Evolutionary conservation across 2,888 invertebrate genomes (phyloP).

Genomic region (Troides helena): DNA sequence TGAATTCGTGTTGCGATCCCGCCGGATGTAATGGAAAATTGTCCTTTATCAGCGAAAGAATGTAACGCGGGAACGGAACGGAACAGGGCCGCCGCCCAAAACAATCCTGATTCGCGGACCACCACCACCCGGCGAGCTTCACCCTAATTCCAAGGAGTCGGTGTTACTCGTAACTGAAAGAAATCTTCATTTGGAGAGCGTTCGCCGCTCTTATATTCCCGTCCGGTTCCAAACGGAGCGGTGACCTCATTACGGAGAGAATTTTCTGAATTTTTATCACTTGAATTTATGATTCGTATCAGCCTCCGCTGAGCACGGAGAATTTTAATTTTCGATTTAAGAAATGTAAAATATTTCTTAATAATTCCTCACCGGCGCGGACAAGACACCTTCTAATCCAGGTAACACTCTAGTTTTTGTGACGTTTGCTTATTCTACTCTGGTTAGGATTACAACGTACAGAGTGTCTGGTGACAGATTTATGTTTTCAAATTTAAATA

Average conservation of each 20-base stretch:
- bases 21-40: constrained; percentile 33
- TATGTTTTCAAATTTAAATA: too few species aligned
- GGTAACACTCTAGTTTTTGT: background rate
- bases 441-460: too few species aligned
- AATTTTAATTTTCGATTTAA: constrained; percentile 16
- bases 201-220: constrained; percentile 22
- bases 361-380: background rate
- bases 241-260: constrained; percentile 23
- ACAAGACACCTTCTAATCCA: background rate
- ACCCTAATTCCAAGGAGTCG: constrained; percentile 8
- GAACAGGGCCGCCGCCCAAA: constrained; percentile 1
- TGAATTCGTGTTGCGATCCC: constrained; percentile 56
- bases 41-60: constrained; percentile 20
- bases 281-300: constrained; percentile 21
- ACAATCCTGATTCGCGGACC: constrained; percentile 3
- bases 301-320: constrained; percentile 1
- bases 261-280: constrained; percentile 17
- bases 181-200: constrained; percentile 15
- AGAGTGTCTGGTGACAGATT: too few species aligned
- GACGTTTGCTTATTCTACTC: background rate
- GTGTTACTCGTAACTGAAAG: constrained; percentile 18
- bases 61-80: constrained; percentile 15
- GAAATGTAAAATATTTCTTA: constrained; percentile 9
- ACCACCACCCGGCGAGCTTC: background rate
- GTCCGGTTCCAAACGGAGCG: constrained; percentile 23